These are phyloP conservation scores for Pseudochirops cupreus DNA, from an alignment of 2,797 vertebrate species.

Conservation along the genomic window DNA sequence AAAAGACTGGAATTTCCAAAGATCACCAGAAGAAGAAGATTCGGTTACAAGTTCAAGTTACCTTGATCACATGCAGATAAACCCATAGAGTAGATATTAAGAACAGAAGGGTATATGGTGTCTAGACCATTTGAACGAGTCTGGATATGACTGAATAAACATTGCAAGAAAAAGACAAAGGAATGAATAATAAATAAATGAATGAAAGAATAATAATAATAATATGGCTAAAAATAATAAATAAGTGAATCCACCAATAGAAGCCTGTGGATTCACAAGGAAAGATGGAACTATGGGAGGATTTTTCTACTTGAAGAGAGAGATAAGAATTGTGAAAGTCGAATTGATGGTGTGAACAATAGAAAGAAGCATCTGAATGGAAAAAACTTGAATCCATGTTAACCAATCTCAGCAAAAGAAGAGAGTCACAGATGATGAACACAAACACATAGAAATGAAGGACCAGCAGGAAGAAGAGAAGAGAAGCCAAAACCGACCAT, in stretches of 20 bases:
- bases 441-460: background rate
- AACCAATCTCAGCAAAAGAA: background rate
- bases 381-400: background rate
- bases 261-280: background rate
- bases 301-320: background rate
- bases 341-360: background rate
- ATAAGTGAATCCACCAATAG: too few species aligned
- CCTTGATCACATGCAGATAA: background rate
- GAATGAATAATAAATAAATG: background rate
- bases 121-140: background rate
- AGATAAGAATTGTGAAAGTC: background rate
- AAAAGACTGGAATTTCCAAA: background rate
- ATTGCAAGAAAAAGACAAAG: background rate
- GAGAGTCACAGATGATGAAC: background rate
- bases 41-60: background rate
- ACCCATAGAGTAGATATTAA: background rate
- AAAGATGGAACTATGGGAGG: background rate
- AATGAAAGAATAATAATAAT: too few species aligned
- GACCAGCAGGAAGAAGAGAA: background rate
- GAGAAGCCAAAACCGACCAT: background rate
- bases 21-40: background rate
- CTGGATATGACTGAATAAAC: background rate
- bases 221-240: too few species aligned
- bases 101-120: background rate
- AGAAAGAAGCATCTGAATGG: background rate